phyloP scores from a whole-genome alignment of 2,888 invertebrate genomes.

The Pyralis farinalis region DNA sequence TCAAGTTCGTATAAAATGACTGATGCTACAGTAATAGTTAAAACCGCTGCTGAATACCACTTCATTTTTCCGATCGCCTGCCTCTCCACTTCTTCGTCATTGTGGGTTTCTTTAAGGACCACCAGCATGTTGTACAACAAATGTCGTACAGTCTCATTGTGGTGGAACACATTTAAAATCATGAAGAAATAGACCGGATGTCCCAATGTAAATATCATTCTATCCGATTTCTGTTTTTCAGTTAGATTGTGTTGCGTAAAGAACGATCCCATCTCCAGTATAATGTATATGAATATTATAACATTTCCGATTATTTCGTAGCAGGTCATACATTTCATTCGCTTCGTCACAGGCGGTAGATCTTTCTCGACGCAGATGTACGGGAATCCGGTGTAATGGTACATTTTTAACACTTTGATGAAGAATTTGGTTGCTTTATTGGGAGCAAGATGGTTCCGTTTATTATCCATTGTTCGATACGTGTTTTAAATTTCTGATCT shows the following conservation, averaged over 20 bases:
- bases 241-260: conserved; percentile 33
- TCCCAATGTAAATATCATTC: conserved; percentile 29
- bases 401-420: background rate
- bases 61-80: conserved; percentile 37
- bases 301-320: background rate
- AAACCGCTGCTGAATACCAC: conserved; percentile 25
- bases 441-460: background rate
- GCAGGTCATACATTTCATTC: background rate
- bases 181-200: conserved; percentile 32
- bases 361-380: background rate
- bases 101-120: conserved; percentile 32
- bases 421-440: background rate
- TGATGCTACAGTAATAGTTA: conserved; percentile 13
- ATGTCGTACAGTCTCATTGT: conserved; percentile 23
- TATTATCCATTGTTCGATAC: no score
- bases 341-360: background rate
- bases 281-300: conserved; percentile 17
- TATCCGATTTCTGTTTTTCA: conserved; percentile 31
- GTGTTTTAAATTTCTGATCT: no score
- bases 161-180: conserved; percentile 20
- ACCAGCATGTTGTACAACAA: conserved; percentile 30
- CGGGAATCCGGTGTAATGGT: background rate
- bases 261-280: conserved; percentile 28
- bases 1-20: conserved; percentile 29
- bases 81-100: conserved; percentile 38